Base-by-base conservation (phyloP, 2,888 invertebrate genomes). In the Diplolepis rosae region DNA sequence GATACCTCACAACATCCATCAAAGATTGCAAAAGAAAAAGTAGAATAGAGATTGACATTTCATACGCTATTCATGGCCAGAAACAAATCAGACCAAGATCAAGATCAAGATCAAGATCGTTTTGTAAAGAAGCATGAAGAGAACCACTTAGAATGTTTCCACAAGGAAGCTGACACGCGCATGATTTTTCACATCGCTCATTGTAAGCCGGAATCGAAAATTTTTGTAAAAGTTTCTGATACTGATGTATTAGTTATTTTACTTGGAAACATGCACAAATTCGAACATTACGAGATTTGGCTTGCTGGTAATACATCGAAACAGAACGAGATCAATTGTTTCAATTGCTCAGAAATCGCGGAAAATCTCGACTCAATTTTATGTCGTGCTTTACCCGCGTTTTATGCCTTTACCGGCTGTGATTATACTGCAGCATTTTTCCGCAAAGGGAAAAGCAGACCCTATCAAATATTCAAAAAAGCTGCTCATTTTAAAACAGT, bases 181-280 rank as follows among this genome's bases (percentile, higher is more conserved):
- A 79, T 81, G 61, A 68, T 82, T 27, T 80, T 76, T 75, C 82
- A 82, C 72, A 51, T 24, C 9, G 18, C 15, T 30, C 78, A 80
- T 79, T 70, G 66, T 13, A 13, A 42, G 69, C 65, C 72, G 69
- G 48, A 65, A 6, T 81, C 77, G 27, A 83, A 35, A 72, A 76
- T 83, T 76, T 67, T 83, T 56, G 69, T 84, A 9, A 81, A 78
- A 77, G 69, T 77, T 1, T 69, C 74, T 50, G 80, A 83, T 69
- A 80, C 82, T 56, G 82, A 80, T 67, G 75, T 83, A 68, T 68
- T 84, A 4, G 69, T 83, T 32, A 81, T 83, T 74, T 70, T 80
- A 68, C 74, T 80, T n/a, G 74, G 65, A 15, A 80, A 80, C 72
- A 79, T 83, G 66, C 78, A 83, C 39, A 82, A 82, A 81, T 61